These are phyloP conservation scores for Brienomyrus longianalis DNA, from an alignment of 2,113 vertebrate genomes.

Conservation along the genomic window DNA sequence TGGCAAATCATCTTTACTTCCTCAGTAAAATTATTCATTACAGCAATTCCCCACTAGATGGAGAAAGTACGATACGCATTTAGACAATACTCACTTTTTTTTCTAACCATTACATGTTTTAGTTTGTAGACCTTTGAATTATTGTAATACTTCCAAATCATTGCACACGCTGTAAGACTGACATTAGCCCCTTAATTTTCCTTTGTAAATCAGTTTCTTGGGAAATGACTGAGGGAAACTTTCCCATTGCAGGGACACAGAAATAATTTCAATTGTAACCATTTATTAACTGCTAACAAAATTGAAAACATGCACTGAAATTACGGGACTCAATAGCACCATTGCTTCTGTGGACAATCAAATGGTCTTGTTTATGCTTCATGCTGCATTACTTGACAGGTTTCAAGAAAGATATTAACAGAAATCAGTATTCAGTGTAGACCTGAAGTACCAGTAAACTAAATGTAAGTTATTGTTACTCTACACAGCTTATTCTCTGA, in stretches of 20 bases:
- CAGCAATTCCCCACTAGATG: constrained; percentile 1
- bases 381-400: background rate
- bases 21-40: constrained; percentile 8
- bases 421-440: background rate
- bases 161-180: background rate
- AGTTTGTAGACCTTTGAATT: constrained; percentile 2
- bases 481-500: background rate
- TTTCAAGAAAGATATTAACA: background rate
- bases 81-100: background rate
- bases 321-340: background rate
- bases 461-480: background rate
- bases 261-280: background rate
- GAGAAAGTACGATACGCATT: background rate
- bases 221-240: background rate
- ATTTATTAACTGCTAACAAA: background rate
- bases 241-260: background rate
- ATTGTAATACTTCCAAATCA: background rate
- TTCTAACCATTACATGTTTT: background rate
- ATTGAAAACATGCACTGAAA: background rate
- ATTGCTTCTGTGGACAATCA: constrained; percentile 5
- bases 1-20: background rate
- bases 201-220: background rate
- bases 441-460: background rate
- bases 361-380: background rate
- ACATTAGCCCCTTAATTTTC: background rate